These are phyloP conservation scores for Cantharis lateralis DNA, from an alignment of 2,888 invertebrate genomes.

Conservation along the genomic window DNA sequence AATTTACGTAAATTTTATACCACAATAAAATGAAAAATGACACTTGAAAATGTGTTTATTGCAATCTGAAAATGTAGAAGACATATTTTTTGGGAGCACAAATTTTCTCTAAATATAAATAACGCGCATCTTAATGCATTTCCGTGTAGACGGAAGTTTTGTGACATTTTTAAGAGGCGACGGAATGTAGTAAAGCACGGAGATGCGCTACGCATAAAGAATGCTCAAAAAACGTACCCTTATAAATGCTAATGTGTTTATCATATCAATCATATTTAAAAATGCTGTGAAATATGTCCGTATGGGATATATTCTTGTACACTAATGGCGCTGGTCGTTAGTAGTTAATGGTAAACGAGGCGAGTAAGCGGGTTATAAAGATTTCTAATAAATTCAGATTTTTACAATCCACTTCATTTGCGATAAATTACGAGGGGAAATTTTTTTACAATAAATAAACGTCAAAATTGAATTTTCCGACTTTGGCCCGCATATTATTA, in stretches of 20 bases:
- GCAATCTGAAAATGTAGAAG: not conserved
- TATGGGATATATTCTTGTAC: slow-evolving; percentile 21
- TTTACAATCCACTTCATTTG: slow-evolving; percentile 10
- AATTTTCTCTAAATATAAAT: not conserved
- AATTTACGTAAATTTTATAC: not conserved
- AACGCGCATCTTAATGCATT: slow-evolving; percentile 10
- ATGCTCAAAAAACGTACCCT: slow-evolving; percentile 17
- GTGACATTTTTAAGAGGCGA: slow-evolving; percentile 6
- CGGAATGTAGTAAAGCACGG: not conserved
- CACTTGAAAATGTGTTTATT: not conserved
- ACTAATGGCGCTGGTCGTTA: slow-evolving; percentile 22
- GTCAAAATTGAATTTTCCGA: not conserved
- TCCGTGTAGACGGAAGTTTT: slow-evolving; percentile 8
- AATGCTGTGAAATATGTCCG: slow-evolving; percentile 25
- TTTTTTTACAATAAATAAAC: not conserved
- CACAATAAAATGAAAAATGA: not conserved
- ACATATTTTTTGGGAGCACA: not conserved
- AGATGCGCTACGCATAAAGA: slow-evolving; percentile 14
- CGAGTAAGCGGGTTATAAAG: slow-evolving; percentile 16
- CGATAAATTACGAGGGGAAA: not conserved
- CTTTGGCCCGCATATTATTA: not conserved
- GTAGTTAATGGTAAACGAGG: slow-evolving; percentile 17
- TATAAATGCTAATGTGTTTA: slow-evolving; percentile 33
- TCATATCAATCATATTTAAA: slow-evolving; percentile 35
- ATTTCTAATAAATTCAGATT: slow-evolving; percentile 17